Evolutionary conservation across 1,140 invertebrate species (phyloP), one percentile per base, ranked within the genome.

Genomic region (Aleiodes sp.): DNA sequence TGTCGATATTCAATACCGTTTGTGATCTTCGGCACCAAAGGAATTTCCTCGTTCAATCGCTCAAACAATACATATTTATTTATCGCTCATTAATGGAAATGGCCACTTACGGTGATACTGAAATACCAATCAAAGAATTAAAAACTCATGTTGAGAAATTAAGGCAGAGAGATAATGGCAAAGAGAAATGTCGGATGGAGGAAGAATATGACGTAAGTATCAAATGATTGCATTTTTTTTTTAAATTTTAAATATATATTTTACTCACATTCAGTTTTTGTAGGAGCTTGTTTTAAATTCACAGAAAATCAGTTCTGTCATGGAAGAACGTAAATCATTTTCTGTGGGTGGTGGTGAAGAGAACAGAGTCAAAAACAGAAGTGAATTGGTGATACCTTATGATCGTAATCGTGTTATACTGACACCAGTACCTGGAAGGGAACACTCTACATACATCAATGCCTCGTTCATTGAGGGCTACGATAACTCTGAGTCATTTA

Each of bases 1-100:
- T 94, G 2, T 91, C 95, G 10, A 94, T 98, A 35, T 97, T 95
- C 84, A 95, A 95, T 81, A 95, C 94, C 8, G 93, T 98, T 39
- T 95, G 92, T 76, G 95, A 95, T 82, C 87, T 97, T 72, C 87
- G 96, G 73, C 91, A 94, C 78, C 95, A 97, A 83, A 87, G 96
- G 76, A 98, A 97, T 83, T 96, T 96, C 84, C 88, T 98, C 67
- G 96, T 98, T 35, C 96, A 98, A 83, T 96, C 95, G 46, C 84
- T 97, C 89, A 98, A 98, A 90, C 97, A 99, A 88, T 99, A 98
- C 84, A 95, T 98, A 71, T 99, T 99, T 87, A 93, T 99, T 68
- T 98, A 99, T 85, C 93, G 96, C 57, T 94, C 96, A 52, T 83
- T 99, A 14, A 92, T 98, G 84, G 97, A 99, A 84, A 94, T 94